phyloP scores from a whole-genome alignment of 2,888 invertebrate species.

The Cylloceria caligata region DNA sequence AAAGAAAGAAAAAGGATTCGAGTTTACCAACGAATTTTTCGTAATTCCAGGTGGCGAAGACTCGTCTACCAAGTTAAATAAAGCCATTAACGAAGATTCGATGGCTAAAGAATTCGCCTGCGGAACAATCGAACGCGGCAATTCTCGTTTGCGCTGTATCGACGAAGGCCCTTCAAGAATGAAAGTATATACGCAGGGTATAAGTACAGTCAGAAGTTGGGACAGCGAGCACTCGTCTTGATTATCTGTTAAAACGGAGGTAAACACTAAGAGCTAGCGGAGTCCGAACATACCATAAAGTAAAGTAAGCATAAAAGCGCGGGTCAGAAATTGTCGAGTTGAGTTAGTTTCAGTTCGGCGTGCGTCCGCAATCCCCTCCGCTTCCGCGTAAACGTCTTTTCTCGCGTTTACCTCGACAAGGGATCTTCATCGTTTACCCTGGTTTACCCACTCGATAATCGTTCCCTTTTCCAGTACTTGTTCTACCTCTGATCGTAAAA shows the following conservation, averaged over 20 bases:
- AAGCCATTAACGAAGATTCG: constrained; percentile 49
- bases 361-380: constrained; percentile 9
- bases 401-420: neutral
- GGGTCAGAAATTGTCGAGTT: constrained; percentile 8
- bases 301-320: constrained; percentile 9
- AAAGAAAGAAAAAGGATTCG: constrained; percentile 8
- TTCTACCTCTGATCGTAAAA: constrained; percentile 36
- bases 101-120: constrained; percentile 53
- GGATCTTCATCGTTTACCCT: constrained; percentile 3
- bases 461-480: neutral
- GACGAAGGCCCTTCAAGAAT: neutral
- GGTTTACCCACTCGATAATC: neutral
- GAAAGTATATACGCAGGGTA: constrained; percentile 30
- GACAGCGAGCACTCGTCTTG: constrained; percentile 2
- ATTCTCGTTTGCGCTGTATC: constrained; percentile 55
- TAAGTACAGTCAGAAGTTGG: constrained; percentile 38
- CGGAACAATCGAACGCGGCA: constrained; percentile 57
- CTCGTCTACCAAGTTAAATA: constrained; percentile 32
- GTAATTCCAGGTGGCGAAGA: constrained; percentile 38
- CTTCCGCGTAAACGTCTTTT: constrained; percentile 9
- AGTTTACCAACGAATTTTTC: constrained; percentile 7
- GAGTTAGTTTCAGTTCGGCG: neutral
- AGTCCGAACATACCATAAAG: neutral
- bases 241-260: neutral
- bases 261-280: constrained; percentile 8